Base-by-base conservation (phyloP, 2,113 vertebrate species). In the Ciconia maguari region DNA sequence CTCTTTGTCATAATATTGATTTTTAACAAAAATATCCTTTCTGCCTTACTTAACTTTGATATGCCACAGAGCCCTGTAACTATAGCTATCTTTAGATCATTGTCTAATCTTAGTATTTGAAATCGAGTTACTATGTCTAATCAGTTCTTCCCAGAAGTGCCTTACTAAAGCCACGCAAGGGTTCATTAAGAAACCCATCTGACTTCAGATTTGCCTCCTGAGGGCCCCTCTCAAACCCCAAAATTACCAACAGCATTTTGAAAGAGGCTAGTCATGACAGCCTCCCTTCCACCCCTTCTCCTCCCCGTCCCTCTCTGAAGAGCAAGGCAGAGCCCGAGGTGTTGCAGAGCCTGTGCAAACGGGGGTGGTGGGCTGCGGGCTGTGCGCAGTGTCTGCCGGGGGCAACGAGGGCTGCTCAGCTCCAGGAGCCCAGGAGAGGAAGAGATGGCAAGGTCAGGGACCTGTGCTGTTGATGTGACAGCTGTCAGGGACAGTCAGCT, bases 11-110 rank as follows among this genome's bases (percentile, higher is more conserved):
- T 88, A 95, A 94, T 91, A 96, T 85, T 83, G 90, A 94, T 90
- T 95, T 94, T 83, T 69, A 91, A 90, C 92, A 96, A 96, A 96
- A 96, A 90, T 88, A 83, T 83, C 93, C 84, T 65, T 94, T 97
- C 95, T 96, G 57, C 49, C n/a, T 95, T 96, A 51, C 76, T 96
- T 96, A 92, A 86, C 68, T 90, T 83, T 96, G 96, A 95, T 83
- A 89, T 30, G 38, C 60, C 60, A 88, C 96, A 97, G 95, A 96
- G 29, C 76, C n/a, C 38, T 80, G 60, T 88, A 90, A 86, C 87
- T 74, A 86, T 27, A 86, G 79, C 83, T 96, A 95, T 96, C 90
- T 96, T 96, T 97, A 95, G 94, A 90, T 74, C 68, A 51, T 41
- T 83, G 85, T 79, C 93, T 94, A 96, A 96, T 95, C 87, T 94